Conservation (phyloP, 2,113 vertebrate genomes). For the Gasterosteus nipponicus region DNA sequence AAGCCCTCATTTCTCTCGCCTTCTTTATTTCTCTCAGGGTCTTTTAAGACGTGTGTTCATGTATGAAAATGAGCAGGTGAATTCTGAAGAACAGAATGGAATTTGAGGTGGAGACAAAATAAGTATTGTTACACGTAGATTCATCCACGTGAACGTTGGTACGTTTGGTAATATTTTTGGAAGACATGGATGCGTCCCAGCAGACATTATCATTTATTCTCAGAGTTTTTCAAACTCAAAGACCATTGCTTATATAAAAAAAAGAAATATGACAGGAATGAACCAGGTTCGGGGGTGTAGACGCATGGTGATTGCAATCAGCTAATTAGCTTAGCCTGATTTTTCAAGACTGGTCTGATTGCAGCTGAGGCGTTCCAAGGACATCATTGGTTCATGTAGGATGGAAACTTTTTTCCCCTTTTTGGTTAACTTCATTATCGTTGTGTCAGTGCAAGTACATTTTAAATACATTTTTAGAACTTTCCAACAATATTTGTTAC, state of each 20-base stretch:
- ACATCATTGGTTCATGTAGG: not conserved
- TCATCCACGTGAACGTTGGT: constrained; percentile 31
- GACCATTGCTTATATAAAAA: constrained; percentile 42
- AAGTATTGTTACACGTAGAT: constrained; percentile 52
- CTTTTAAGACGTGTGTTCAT: constrained; percentile 53
- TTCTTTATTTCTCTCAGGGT: constrained; percentile 63
- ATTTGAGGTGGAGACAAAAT: constrained; percentile 64
- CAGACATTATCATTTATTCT: constrained; percentile 66
- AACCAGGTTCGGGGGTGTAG: constrained; percentile 51
- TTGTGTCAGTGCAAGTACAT: not conserved
- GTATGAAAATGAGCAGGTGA: constrained; percentile 51
- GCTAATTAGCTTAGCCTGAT: constrained; percentile 67
- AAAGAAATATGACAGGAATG: constrained; percentile 6
- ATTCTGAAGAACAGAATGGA: constrained; percentile 58
- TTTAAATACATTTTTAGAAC: no score
- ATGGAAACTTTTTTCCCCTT: not conserved
- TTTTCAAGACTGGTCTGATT: constrained; percentile 11
- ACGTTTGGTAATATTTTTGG: constrained; percentile 49
- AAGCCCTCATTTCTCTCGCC: constrained; percentile 50
- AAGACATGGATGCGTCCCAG: constrained; percentile 55
- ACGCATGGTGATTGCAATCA: constrained; percentile 71
- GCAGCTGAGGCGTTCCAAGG: not conserved
- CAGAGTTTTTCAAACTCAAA: constrained; percentile 56
- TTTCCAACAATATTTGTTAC: not conserved
- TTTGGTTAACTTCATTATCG: not conserved